Evolutionary conservation across 1,140 invertebrate genomes (phyloP).

Genomic region (Cotesia typhae): DNA sequence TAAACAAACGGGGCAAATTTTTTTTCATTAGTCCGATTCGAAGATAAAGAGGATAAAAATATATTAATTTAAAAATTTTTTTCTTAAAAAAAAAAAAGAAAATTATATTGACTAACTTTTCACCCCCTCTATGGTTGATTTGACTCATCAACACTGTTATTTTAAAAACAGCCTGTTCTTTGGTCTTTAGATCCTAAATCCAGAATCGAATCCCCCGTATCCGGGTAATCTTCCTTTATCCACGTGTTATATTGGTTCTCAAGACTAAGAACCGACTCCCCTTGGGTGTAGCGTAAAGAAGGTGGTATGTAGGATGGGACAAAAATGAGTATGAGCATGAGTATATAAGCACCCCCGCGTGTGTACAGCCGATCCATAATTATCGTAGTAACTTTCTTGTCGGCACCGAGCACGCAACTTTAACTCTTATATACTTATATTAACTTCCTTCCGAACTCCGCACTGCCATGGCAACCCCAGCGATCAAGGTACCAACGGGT

Average conservation of each 20-base stretch:
- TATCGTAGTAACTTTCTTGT: constrained; percentile 49
- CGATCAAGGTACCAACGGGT: constrained; percentile 13
- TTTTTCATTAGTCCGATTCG: no score
- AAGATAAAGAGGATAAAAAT: no score
- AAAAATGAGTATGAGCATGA: neutral
- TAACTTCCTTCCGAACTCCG: constrained; percentile 26
- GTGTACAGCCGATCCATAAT: constrained; percentile 44
- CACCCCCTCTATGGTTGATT: constrained; percentile 53
- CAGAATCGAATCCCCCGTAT: constrained; percentile 47
- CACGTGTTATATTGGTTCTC: neutral
- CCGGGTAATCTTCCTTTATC: neutral
- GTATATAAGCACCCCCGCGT: neutral
- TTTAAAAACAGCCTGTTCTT: constrained; percentile 34
- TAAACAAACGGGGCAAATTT: no score
- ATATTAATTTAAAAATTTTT: no score
- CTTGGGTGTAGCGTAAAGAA: no score
- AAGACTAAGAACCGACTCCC: no score
- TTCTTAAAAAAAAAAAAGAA: no score
- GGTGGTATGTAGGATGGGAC: no score
- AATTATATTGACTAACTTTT: constrained; percentile 40
- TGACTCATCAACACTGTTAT: constrained; percentile 60
- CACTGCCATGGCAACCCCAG: constrained; percentile 20
- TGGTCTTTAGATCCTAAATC: constrained; percentile 44
- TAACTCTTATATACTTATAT: constrained; percentile 15
- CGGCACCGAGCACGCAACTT: constrained; percentile 32